phyloP scores from a whole-genome alignment of 2,888 invertebrate species.

The Drosophila nr. fundita region DNA sequence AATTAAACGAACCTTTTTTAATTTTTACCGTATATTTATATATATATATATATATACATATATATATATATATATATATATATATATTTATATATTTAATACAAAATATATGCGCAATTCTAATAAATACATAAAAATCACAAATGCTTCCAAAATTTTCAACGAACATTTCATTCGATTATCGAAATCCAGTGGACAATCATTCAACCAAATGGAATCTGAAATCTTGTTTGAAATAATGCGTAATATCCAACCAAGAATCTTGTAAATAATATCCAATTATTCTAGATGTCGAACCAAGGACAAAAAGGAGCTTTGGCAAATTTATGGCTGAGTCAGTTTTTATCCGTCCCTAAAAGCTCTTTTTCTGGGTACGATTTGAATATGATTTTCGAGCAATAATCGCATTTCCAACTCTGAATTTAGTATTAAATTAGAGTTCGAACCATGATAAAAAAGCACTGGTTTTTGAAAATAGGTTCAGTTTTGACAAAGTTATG shows the following conservation, averaged over 20 bases:
- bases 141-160: conserved; percentile 61
- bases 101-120: conserved; percentile 69
- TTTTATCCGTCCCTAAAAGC: background rate
- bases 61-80: conserved; percentile 37
- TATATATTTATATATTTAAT: conserved; percentile 49
- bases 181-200: background rate
- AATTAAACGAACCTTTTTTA: conserved; percentile 66
- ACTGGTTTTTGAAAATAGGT: background rate
- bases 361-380: background rate
- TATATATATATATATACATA: conserved; percentile 22
- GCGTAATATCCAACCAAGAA: background rate
- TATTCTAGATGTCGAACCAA: background rate
- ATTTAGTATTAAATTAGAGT: background rate
- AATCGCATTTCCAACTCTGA: background rate
- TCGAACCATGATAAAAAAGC: background rate
- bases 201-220: background rate
- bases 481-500: background rate
- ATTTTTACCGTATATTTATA: conserved; percentile 49
- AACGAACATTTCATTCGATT: background rate
- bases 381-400: background rate
- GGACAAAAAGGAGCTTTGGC: background rate
- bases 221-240: background rate
- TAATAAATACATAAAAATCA: conserved; percentile 72
- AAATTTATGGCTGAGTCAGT: background rate
- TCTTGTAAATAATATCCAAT: background rate